A percentile compares a stretch with the other conserved stretches of the same genome.
Evolutionary conservation across 2,797 vertebrate species (phyloP).

Genomic region (Pelobates cultripes): DNA sequence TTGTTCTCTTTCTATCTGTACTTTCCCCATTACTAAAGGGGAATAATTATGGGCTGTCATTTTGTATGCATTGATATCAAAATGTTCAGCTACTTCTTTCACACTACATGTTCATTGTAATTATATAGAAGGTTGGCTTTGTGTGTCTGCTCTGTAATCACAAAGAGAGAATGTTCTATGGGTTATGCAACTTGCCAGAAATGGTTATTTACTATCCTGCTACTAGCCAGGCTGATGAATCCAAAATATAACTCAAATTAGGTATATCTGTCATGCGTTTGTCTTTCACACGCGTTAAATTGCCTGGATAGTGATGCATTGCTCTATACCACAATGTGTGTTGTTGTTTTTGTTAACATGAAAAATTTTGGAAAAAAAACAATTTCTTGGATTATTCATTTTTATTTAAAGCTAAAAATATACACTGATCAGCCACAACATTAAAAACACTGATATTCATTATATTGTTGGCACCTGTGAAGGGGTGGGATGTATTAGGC

Average conservation of each 20-base stretch:
- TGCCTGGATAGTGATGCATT: too few species aligned
- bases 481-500: too few species aligned
- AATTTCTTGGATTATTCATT: too few species aligned
- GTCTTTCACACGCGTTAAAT: too few species aligned
- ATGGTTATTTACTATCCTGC: neutral
- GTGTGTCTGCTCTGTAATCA: slow-evolving; percentile 51
- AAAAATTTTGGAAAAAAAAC: too few species aligned
- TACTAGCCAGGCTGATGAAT: neutral
- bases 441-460: too few species aligned
- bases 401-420: too few species aligned
- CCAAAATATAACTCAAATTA: neutral
- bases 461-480: too few species aligned
- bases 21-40: slow-evolving; percentile 33
- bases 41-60: slow-evolving; percentile 56
- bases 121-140: slow-evolving; percentile 48
- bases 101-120: slow-evolving; percentile 51
- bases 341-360: too few species aligned
- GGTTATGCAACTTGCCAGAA: slow-evolving; percentile 30
- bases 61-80: slow-evolving; percentile 51
- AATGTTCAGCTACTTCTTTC: slow-evolving; percentile 49
- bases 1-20: slow-evolving; percentile 43
- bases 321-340: too few species aligned
- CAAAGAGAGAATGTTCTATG: slow-evolving; percentile 36
- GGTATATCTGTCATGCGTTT: too few species aligned
- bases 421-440: too few species aligned